Conservation (phyloP, 1,140 invertebrate genomes). For the Trichogramma pretiosum region DNA sequence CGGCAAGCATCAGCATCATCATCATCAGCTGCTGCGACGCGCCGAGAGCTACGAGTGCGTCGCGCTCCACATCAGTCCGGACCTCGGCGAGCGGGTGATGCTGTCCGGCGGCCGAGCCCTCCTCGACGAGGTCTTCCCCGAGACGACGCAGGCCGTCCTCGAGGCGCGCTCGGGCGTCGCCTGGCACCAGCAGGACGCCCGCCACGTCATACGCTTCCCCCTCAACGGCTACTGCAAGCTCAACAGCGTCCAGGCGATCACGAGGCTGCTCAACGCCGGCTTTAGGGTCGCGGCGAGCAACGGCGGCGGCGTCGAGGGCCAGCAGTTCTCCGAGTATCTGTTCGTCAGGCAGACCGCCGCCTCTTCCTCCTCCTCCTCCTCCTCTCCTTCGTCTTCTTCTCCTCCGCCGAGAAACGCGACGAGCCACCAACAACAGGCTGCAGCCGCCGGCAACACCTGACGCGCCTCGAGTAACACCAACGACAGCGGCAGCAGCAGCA, state of each 20-base stretch:
- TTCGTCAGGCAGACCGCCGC: slow-evolving; percentile 70
- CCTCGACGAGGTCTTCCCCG: slow-evolving; percentile 79
- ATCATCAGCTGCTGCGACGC: slow-evolving; percentile 10
- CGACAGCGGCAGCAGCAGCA: not conserved
- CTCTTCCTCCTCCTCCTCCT: too few species aligned
- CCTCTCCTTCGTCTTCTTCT: too few species aligned
- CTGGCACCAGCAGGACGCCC: slow-evolving; percentile 76
- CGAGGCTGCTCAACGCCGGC: slow-evolving; percentile 73
- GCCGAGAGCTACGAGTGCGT: slow-evolving; percentile 67
- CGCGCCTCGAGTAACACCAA: not conserved
- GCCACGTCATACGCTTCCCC: slow-evolving; percentile 82
- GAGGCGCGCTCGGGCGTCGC: slow-evolving; percentile 70
- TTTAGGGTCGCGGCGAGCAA: slow-evolving; percentile 77
- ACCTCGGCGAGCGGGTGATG: slow-evolving; percentile 80
- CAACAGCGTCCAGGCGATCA: slow-evolving; percentile 83
- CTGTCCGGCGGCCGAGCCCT: slow-evolving; percentile 70
- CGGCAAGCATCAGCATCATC: not conserved
- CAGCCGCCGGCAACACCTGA: not conserved
- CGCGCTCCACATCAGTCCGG: slow-evolving; percentile 78
- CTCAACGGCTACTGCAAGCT: slow-evolving; percentile 88
- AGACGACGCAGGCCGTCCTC: slow-evolving; percentile 75
- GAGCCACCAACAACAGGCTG: not conserved
- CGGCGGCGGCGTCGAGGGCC: slow-evolving; percentile 81
- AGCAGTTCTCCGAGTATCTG: slow-evolving; percentile 88
- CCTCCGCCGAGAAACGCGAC: slow-evolving; percentile 24